Percentiles rank a stretch among this genome's conserved stretches.
phyloP scores from a whole-genome alignment of 2,797 vertebrate species.

The Salarias fasciatus region DNA sequence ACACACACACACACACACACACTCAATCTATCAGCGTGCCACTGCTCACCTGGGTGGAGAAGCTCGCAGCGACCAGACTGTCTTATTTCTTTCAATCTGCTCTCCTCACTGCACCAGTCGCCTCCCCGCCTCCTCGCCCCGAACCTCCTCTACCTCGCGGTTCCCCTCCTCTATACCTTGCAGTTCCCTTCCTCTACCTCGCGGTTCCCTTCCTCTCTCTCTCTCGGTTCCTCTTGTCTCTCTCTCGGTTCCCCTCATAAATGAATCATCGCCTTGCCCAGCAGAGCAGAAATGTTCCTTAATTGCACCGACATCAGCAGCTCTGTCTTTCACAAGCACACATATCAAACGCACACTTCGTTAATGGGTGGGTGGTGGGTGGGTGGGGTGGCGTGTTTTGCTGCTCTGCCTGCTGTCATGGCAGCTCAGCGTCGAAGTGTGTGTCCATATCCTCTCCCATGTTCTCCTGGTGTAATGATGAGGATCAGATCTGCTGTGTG shows the following conservation, averaged over 20 bases:
- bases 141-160: constrained; percentile 56
- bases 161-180: constrained; percentile 45
- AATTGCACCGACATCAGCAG: constrained; percentile 73
- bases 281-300: constrained; percentile 80
- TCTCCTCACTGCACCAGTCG: constrained; percentile 10
- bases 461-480: constrained; percentile 75
- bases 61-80: constrained; percentile 40
- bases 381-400: constrained; percentile 60
- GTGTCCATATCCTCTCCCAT: constrained; percentile 53
- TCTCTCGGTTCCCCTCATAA: constrained; percentile 73
- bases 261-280: constrained; percentile 78
- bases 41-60: constrained; percentile 36
- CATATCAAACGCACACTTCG: constrained; percentile 38
- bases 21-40: constrained; percentile 56
- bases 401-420: constrained; percentile 68
- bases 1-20: no score
- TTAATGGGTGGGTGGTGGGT: constrained; percentile 51
- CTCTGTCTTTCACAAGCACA: constrained; percentile 53
- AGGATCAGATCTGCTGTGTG: constrained; percentile 75
- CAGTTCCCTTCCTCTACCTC: no score
- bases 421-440: constrained; percentile 61
- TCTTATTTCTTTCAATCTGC: constrained; percentile 60
- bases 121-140: constrained; percentile 39
- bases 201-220: constrained; percentile 60
- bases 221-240: no score